phyloP scores from a whole-genome alignment of 2,797 vertebrate species.

The Chrosomus eos region DNA sequence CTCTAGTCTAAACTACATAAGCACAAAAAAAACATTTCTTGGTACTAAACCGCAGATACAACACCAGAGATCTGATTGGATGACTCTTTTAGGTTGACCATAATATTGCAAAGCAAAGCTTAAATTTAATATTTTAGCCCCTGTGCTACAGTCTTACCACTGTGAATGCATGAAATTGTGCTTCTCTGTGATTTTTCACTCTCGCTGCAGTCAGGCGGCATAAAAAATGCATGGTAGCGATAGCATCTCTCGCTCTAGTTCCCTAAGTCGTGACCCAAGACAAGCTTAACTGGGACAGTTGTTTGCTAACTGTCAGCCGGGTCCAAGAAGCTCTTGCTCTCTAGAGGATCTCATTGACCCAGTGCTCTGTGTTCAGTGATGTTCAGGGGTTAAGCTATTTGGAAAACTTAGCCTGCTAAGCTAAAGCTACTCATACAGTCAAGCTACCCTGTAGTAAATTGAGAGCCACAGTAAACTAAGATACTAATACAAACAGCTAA shows the following conservation, averaged over 20 bases:
- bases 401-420: constrained; percentile 13
- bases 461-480: neutral
- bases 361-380: neutral
- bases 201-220: constrained; percentile 28
- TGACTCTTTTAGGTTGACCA: constrained; percentile 4
- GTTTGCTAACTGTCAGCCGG: constrained; percentile 43
- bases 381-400: neutral
- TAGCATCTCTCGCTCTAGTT: constrained; percentile 28
- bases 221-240: constrained; percentile 55
- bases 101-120: constrained; percentile 10
- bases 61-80: neutral
- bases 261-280: constrained; percentile 11
- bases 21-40: constrained; percentile 4
- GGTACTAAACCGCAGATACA: constrained; percentile 31
- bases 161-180: constrained; percentile 44
- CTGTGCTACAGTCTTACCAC: constrained; percentile 18
- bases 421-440: neutral
- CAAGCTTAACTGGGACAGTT: constrained; percentile 6
- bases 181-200: constrained; percentile 31
- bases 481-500: neutral
- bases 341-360: constrained; percentile 27
- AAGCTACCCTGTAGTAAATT: neutral
- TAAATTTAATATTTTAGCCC: neutral
- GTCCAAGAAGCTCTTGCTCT: constrained; percentile 19
- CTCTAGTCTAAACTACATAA: neutral